phyloP scores from a whole-genome alignment of 2,113 vertebrate species.

The Ursus arctos region DNA sequence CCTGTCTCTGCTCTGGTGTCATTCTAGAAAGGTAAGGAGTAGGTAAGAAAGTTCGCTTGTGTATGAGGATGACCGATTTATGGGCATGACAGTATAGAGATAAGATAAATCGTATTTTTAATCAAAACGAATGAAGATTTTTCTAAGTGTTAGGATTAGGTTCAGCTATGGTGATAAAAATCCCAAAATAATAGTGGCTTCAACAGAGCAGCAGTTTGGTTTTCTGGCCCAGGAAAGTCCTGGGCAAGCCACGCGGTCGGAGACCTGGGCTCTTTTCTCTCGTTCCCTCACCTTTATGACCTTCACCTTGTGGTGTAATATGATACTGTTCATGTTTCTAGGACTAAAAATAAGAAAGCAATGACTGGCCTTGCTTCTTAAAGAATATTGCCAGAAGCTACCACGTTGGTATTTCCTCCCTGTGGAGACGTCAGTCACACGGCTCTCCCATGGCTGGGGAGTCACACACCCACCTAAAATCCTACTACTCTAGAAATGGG shows the following conservation, averaged over 20 bases:
- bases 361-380: neutral
- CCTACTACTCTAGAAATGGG: neutral
- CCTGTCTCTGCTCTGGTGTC: neutral
- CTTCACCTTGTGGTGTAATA: neutral
- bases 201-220: neutral
- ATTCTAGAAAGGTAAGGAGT: neutral
- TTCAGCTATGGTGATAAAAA: neutral
- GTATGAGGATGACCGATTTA: neutral
- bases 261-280: neutral
- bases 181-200: neutral
- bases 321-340: neutral
- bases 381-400: neutral
- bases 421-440: neutral
- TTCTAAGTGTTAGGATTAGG: neutral
- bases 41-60: neutral
- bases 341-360: neutral
- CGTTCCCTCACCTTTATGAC: neutral
- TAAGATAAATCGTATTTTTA: neutral
- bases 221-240: neutral
- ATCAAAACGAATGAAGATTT: neutral
- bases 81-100: neutral
- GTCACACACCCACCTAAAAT: neutral
- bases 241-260: neutral
- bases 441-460: neutral
- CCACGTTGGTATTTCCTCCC: neutral